These are phyloP conservation scores for Odontamblyopus lacepedii DNA, from an alignment of 2,797 vertebrate species.

Conservation along the genomic window DNA sequence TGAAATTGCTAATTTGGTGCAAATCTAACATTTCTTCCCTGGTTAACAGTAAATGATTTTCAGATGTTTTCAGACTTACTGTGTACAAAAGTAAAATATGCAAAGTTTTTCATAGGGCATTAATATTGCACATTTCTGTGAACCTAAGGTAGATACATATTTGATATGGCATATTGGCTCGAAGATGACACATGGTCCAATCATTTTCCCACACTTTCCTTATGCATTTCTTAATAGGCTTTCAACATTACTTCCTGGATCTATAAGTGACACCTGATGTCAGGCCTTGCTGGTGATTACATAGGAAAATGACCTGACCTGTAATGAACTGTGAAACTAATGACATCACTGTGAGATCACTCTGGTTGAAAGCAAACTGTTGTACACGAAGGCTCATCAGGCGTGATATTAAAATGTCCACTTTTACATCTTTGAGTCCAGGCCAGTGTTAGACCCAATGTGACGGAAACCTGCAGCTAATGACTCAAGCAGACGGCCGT, in stretches of 20 bases:
- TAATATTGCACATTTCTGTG: conserved; percentile 3
- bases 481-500: conserved; percentile 71
- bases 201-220: conserved; percentile 30
- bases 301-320: conserved; percentile 63
- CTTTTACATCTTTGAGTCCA: conserved; percentile 63
- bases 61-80: not conserved
- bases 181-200: conserved; percentile 6
- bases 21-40: not conserved
- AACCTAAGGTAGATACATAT: conserved; percentile 3
- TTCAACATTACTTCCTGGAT: conserved; percentile 48
- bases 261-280: conserved; percentile 67
- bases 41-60: not conserved
- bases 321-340: conserved; percentile 73
- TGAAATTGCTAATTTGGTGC: too few relatives aligned
- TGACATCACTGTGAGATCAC: conserved; percentile 61
- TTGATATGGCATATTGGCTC: conserved; percentile 12
- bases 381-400: conserved; percentile 66
- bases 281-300: conserved; percentile 53
- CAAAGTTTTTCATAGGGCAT: not conserved
- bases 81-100: not conserved
- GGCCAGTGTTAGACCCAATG: conserved; percentile 47
- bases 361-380: conserved; percentile 74
- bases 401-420: conserved; percentile 79
- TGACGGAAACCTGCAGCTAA: conserved; percentile 72
- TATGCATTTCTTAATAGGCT: conserved; percentile 50